Conservation (phyloP, 2,888 invertebrate species). For the Amblyteles armatorius region DNA sequence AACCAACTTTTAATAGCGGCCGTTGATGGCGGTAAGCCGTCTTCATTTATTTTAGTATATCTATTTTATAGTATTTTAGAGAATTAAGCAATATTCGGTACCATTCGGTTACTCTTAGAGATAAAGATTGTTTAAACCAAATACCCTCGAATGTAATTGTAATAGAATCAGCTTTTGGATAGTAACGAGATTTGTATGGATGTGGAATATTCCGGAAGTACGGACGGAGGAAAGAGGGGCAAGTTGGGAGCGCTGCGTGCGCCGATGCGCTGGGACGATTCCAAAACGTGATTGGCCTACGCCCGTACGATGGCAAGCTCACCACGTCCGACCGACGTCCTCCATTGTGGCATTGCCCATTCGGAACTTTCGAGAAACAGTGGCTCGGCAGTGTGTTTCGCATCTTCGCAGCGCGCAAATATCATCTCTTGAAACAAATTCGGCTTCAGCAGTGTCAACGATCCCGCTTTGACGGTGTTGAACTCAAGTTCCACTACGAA, state of each 20-base stretch:
- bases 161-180: slow-evolving; percentile 17
- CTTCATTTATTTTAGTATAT: not conserved
- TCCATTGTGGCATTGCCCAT: slow-evolving; percentile 73
- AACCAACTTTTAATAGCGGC: not conserved
- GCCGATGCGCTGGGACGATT: slow-evolving; percentile 31
- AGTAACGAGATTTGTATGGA: slow-evolving; percentile 33
- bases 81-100: not conserved
- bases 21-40: not conserved
- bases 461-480: slow-evolving; percentile 18
- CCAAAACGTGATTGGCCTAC: slow-evolving; percentile 40
- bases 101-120: not conserved
- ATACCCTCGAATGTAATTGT: not conserved
- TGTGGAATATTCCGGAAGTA: slow-evolving; percentile 12
- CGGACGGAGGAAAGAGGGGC: not conserved
- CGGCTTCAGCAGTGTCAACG: slow-evolving; percentile 22
- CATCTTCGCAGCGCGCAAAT: slow-evolving; percentile 1
- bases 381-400: slow-evolving; percentile 51
- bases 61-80: not conserved
- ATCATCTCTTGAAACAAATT: not conserved
- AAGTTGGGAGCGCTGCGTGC: slow-evolving; percentile 52
- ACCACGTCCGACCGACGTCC: slow-evolving; percentile 73
- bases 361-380: slow-evolving; percentile 81
- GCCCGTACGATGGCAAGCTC: slow-evolving; percentile 52
- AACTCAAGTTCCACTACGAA: not conserved
- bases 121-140: not conserved